Conservation (phyloP, 2,113 vertebrate genomes). For the Catharus fuscescens region DNA sequence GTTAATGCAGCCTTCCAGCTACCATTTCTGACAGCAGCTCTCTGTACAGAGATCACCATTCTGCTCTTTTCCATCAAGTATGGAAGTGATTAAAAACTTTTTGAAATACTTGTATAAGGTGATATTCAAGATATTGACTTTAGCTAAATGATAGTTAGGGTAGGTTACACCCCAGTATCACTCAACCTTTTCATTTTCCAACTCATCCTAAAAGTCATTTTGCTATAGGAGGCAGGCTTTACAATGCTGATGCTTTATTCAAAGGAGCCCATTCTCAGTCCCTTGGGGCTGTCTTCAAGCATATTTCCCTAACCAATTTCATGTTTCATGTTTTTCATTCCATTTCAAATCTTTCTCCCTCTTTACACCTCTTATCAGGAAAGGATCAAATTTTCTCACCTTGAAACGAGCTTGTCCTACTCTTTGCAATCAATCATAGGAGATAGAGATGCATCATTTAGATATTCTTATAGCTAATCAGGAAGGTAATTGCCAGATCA, state of each 20-base stretch:
- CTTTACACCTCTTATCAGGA: neutral
- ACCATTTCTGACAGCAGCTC: neutral
- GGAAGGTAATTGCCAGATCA: constrained; percentile 26
- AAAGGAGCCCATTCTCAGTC: constrained; percentile 4
- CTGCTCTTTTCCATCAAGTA: neutral
- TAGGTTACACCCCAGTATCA: neutral
- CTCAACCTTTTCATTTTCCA: constrained; percentile 9
- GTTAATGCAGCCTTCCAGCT: constrained; percentile 39
- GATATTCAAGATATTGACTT: constrained; percentile 9
- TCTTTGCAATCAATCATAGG: neutral
- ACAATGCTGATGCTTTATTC: constrained; percentile 38
- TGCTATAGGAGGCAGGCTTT: neutral
- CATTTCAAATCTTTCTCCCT: neutral
- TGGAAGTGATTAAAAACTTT: constrained; percentile 27
- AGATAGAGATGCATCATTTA: neutral
- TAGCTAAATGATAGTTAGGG: neutral
- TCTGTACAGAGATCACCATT: neutral
- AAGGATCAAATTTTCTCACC: constrained; percentile 34
- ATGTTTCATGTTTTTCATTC: neutral
- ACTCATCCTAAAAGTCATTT: neutral
- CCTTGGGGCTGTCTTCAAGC: neutral
- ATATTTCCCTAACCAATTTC: constrained; percentile 31
- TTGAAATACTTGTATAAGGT: neutral
- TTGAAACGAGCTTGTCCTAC: constrained; percentile 23
- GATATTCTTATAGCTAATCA: constrained; percentile 22